Conservation (phyloP, 1,140 invertebrate species). For the Brachionus sp. region DNA sequence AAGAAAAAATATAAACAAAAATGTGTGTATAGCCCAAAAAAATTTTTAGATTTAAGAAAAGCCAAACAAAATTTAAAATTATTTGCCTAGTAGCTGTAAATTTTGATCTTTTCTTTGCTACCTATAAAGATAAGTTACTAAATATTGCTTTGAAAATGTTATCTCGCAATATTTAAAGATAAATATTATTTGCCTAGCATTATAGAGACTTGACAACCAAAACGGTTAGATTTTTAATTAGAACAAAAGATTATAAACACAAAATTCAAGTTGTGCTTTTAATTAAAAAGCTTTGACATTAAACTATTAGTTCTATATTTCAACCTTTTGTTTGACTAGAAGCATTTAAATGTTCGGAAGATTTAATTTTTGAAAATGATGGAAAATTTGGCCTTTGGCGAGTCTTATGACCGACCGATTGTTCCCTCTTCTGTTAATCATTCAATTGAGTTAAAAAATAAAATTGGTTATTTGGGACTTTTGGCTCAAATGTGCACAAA, state of each 20-base stretch:
- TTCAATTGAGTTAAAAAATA: neutral
- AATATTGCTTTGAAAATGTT: neutral
- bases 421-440: neutral
- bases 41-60: too few species aligned
- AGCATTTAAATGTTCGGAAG: neutral
- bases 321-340: neutral
- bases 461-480: conserved; percentile 21
- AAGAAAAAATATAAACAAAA: too few species aligned
- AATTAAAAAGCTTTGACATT: neutral
- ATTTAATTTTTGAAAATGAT: neutral
- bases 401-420: neutral
- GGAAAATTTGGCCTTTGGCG: neutral
- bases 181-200: conserved; percentile 1
- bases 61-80: neutral
- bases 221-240: neutral
- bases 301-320: neutral
- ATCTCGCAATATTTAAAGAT: neutral
- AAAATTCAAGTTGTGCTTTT: neutral
- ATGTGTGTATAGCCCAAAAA: neutral
- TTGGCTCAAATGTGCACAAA: conserved; percentile 12
- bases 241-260: neutral
- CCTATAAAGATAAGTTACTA: neutral
- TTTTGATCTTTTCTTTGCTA: neutral
- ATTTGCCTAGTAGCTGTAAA: neutral
- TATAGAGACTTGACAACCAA: neutral